These are phyloP conservation scores for Drosophila nr. perissopoda DNA, from an alignment of 2,888 invertebrate genomes.

Conservation along the genomic window DNA sequence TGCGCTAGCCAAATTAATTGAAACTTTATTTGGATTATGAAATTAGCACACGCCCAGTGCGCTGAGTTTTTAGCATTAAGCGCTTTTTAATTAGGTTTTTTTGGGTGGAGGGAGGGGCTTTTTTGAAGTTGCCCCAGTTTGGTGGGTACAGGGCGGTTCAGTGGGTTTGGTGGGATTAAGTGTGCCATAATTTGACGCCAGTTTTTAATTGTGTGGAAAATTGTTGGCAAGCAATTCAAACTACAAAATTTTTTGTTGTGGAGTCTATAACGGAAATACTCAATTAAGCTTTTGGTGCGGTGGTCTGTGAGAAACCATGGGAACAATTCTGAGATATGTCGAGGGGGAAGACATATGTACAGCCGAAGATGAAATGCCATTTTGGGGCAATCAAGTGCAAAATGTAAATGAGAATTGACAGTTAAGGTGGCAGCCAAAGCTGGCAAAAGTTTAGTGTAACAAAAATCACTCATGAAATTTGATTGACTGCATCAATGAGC, in stretches of 20 bases:
- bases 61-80: constrained; percentile 60
- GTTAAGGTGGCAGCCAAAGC: constrained; percentile 43
- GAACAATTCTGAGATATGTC: constrained; percentile 22
- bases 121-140: constrained; percentile 45
- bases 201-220: constrained; percentile 72
- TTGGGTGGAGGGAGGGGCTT: constrained; percentile 10
- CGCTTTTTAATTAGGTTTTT: constrained; percentile 76
- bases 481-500: constrained; percentile 77
- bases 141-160: not conserved
- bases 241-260: constrained; percentile 42
- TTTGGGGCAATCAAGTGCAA: constrained; percentile 60
- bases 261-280: constrained; percentile 37
- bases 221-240: constrained; percentile 51
- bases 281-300: constrained; percentile 59
- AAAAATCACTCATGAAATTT: constrained; percentile 78
- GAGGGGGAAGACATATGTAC: constrained; percentile 1
- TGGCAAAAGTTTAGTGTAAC: constrained; percentile 48
- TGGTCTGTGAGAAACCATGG: not conserved
- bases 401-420: constrained; percentile 77
- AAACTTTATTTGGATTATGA: constrained; percentile 81
- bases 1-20: constrained; percentile 71
- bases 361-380: constrained; percentile 26
- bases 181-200: constrained; percentile 67
- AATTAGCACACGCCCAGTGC: constrained; percentile 73
- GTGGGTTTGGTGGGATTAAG: constrained; percentile 35